Conservation (phyloP, 1,140 invertebrate species). For the Pachypeltis micranthus region DNA sequence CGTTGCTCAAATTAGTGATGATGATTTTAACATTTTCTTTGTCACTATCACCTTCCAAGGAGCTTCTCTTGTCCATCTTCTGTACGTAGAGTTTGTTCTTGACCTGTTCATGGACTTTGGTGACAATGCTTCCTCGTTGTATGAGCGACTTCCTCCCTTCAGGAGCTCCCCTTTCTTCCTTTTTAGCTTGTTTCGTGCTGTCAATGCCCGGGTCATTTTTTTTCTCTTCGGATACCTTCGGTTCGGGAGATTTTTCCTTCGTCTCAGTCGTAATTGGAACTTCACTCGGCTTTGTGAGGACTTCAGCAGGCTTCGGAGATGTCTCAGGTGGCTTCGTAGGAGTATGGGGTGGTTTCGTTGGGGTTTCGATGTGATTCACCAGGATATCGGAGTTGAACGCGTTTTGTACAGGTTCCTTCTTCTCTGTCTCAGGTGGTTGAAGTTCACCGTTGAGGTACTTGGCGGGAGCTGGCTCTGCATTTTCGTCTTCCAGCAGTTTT, state of each 20-base stretch:
- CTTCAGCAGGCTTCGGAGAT: too few species aligned
- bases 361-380: neutral
- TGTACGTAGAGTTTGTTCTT: constrained; percentile 31
- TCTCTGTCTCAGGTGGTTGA: too few species aligned
- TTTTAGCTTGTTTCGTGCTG: too few species aligned
- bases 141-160: constrained; percentile 30
- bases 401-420: neutral
- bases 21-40: constrained; percentile 27
- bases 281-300: too few species aligned
- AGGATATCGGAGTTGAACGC: neutral
- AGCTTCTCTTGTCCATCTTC: constrained; percentile 19
- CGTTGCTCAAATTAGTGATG: constrained; percentile 22
- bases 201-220: constrained; percentile 13
- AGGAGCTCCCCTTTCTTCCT: constrained; percentile 12
- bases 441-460: too few species aligned
- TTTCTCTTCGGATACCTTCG: neutral
- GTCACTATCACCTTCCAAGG: constrained; percentile 21
- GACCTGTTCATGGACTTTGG: constrained; percentile 33
- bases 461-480: neutral
- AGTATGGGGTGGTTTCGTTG: too few species aligned
- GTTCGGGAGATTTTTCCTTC: constrained; percentile 4
- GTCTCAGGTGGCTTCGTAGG: too few species aligned
- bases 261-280: constrained; percentile 8
- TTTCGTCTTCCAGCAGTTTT: constrained; percentile 19
- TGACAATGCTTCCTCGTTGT: constrained; percentile 30